Conservation (phyloP, 2,888 invertebrate species). For the Ecliptopera silaceata region DNA sequence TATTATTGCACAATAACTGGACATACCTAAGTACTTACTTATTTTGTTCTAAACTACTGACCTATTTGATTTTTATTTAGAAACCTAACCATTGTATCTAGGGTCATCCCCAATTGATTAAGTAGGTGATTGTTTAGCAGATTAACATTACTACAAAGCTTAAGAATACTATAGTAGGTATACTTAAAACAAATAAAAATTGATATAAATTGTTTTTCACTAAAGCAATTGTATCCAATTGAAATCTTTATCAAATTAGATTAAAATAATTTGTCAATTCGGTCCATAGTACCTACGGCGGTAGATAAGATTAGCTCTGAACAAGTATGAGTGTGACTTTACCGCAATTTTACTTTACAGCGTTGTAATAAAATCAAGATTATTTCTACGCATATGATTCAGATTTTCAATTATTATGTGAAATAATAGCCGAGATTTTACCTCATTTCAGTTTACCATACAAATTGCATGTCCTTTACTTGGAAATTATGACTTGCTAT, state of each 20-base stretch:
- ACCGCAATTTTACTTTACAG: neutral
- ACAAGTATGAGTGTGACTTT: neutral
- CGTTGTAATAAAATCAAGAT: neutral
- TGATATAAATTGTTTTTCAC: neutral
- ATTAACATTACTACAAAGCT: no score
- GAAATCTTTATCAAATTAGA: conserved; percentile 8
- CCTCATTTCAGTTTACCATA: conserved; percentile 10
- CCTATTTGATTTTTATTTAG: no score
- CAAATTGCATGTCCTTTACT: conserved; percentile 5
- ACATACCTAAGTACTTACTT: no score
- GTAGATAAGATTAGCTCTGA: conserved; percentile 6
- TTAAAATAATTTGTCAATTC: conserved; percentile 8
- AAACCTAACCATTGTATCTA: no score
- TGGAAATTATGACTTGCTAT: conserved; percentile 2
- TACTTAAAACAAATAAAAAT: neutral
- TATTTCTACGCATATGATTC: neutral
- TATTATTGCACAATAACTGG: no score
- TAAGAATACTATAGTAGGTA: no score
- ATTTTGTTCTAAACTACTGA: no score
- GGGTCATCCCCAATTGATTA: no score
- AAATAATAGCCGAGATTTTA: conserved; percentile 4
- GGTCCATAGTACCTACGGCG: neutral
- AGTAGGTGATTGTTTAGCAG: no score
- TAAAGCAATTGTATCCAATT: neutral
- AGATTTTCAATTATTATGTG: neutral